Evolutionary conservation across 53 echinoderm and acorn worm species (phyloP), one percentile per base, ranked within the genome.

Genomic region (Apostichopus leukothele): DNA sequence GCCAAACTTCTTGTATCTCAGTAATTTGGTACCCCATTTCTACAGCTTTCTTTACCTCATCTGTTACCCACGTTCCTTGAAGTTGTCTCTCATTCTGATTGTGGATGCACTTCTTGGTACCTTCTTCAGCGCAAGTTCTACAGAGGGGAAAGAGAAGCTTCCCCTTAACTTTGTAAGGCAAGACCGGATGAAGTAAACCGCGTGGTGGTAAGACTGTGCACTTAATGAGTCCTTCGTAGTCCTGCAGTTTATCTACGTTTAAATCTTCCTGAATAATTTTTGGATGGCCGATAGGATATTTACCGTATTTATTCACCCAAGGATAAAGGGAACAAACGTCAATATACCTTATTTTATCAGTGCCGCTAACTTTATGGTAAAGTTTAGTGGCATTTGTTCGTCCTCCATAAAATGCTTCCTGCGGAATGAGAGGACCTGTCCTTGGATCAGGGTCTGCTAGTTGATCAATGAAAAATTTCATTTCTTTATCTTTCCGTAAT

Each of bases 81-180:
- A 94, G 60, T 21, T 85, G 61, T 18, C 93, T 78, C 1, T 88
- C 83, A 23, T 90, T 83, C 5, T 4, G 63, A 23, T 91, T 93
- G 16, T 18, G 18, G 51, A 90, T 90, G 19, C 50, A 63, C 39
- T 19, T 19, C 25, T 4, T 50, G 55, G 90, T 61, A 22, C 75
- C 1, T 6, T 87, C 2, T 16, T 89, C 63, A 5, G 57, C 87
- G 14, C 92, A 94, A 9, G 76, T 89, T 3, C 13, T 22, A 84
- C 96, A 96, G 0, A 96, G 87, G 4, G 96, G 91, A 53, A 96
- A 94, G 14, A 96, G 53, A 22, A 96, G 75, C 50, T 91, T 90
- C 0, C 79, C 91, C 4, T 92, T 73, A 7, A 4, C 16, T 21
- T 59, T 90, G 77, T 89, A 74, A 0, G 96, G 96, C 0, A 92